Conservation (phyloP, 2,888 invertebrate species). For the Amphipoea lucens region DNA sequence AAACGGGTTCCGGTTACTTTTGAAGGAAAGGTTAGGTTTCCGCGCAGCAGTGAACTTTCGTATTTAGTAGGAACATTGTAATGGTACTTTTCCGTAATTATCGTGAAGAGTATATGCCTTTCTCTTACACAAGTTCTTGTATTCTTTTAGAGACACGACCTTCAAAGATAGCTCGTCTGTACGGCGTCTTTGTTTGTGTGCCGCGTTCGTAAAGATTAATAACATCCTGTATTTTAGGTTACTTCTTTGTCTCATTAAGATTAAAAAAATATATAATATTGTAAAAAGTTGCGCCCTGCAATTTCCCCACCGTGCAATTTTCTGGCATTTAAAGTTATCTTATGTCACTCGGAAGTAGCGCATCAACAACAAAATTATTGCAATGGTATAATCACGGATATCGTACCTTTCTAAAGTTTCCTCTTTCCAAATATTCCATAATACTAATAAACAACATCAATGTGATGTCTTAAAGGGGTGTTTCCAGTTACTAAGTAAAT, state of each 20-base stretch:
- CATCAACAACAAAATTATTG: not conserved
- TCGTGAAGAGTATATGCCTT: not conserved
- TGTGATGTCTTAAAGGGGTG: too few relatives aligned
- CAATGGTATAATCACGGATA: too few relatives aligned
- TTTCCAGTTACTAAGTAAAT: too few relatives aligned
- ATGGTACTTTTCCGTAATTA: not conserved
- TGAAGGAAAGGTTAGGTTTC: slow-evolving; percentile 33
- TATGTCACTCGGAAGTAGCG: not conserved
- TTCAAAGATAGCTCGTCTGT: not conserved
- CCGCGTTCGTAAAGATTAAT: not conserved
- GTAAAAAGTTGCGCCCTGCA: not conserved
- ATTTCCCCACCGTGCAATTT: not conserved
- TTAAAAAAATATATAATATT: not conserved
- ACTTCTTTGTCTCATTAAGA: not conserved
- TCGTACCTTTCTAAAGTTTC: not conserved
- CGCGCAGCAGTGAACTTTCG: slow-evolving; percentile 41
- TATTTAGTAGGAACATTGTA: slow-evolving; percentile 26
- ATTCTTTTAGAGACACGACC: slow-evolving; percentile 5
- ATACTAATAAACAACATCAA: not conserved
- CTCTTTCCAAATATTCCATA: not conserved
- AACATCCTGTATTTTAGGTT: not conserved
- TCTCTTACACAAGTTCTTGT: not conserved
- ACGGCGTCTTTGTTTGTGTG: not conserved
- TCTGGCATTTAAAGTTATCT: not conserved
- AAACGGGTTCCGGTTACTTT: slow-evolving; percentile 30